phyloP scores from a whole-genome alignment of 1,140 invertebrate species.

The Dendroctonus valens region DNA sequence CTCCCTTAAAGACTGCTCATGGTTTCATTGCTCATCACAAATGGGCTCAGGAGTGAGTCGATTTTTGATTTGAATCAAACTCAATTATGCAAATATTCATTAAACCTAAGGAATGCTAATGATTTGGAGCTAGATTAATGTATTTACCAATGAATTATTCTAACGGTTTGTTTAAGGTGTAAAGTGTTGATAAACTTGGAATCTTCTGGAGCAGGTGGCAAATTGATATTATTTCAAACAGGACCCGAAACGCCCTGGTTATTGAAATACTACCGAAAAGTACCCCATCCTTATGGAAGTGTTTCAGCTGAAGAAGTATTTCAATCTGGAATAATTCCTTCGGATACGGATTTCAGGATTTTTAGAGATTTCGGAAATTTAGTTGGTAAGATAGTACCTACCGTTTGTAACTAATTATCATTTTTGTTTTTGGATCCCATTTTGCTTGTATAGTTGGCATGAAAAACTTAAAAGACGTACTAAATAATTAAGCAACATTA shows the following conservation, averaged over 20 bases:
- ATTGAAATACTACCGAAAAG: conserved; percentile 61
- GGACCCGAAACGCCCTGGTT: conserved; percentile 63
- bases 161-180: conserved; percentile 43
- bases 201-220: conserved; percentile 72
- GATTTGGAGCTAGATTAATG: no score
- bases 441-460: no score
- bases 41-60: conserved; percentile 39
- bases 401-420: no score
- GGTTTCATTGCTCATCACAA: conserved; percentile 75
- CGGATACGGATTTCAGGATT: conserved; percentile 78
- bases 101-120: no score
- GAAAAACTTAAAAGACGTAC: no score
- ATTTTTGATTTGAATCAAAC: no score
- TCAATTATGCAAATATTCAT: no score
- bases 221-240: conserved; percentile 73
- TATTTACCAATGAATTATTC: no score
- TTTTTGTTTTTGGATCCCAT: no score
- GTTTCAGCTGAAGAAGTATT: conserved; percentile 76
- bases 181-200: conserved; percentile 74
- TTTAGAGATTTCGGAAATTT: conserved; percentile 65
- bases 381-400: conserved; percentile 36
- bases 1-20: conserved; percentile 68
- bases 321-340: conserved; percentile 68
- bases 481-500: no score
- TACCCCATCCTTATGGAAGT: conserved; percentile 63